Conservation (phyloP, 2,888 invertebrate genomes). For the Dryomyza anilis region DNA sequence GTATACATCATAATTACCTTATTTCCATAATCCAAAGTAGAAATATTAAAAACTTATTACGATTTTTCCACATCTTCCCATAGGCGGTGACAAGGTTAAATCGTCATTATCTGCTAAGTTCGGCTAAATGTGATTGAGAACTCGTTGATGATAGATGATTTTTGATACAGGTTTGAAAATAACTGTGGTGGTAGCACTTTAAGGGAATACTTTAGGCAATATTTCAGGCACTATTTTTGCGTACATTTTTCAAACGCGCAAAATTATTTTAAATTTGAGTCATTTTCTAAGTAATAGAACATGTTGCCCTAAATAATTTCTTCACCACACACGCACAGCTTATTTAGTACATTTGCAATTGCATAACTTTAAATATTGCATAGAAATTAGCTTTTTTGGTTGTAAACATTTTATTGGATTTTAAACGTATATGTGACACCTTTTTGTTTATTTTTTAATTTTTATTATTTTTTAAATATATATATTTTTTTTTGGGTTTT, state of each 20-base stretch:
- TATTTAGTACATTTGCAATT: too few species aligned
- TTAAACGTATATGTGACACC: too few species aligned
- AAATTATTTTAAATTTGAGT: not conserved
- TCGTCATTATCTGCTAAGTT: slow-evolving; percentile 11
- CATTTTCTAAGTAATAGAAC: too few species aligned
- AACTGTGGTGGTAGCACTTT: not conserved
- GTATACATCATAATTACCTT: slow-evolving; percentile 49
- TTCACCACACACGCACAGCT: too few species aligned
- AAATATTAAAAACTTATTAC: slow-evolving; percentile 58
- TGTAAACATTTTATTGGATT: too few species aligned
- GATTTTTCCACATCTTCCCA: slow-evolving; percentile 59
- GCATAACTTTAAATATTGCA: not conserved
- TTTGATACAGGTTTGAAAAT: not conserved
- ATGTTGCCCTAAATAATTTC: too few species aligned
- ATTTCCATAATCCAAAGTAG: slow-evolving; percentile 62
- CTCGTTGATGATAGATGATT: not conserved
- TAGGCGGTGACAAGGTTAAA: slow-evolving; percentile 6
- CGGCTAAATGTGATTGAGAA: not conserved
- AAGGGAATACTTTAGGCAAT: slow-evolving; percentile 3
- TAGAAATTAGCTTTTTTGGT: not conserved
- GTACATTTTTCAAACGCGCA: not conserved
- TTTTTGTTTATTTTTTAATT: not conserved
- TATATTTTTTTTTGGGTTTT: not conserved
- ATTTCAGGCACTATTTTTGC: not conserved
- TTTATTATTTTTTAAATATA: not conserved